phyloP scores from a whole-genome alignment of 2,888 invertebrate species.

The Ditylenchus weischeri region DNA sequence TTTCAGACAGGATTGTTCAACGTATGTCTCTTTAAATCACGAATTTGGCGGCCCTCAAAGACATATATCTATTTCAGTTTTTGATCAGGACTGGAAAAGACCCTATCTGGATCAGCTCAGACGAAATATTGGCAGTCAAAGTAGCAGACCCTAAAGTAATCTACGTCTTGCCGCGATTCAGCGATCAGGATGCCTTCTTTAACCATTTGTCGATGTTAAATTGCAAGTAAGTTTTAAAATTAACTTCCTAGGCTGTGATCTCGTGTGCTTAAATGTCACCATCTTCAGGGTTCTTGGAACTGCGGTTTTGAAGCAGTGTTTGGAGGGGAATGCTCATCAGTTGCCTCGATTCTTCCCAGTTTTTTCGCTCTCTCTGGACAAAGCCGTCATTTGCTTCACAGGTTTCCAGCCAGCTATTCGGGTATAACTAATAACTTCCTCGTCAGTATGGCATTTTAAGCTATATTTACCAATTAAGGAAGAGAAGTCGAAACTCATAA shows the following conservation, averaged over 20 bases:
- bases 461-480: constrained; percentile 1
- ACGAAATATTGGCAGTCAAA: background rate
- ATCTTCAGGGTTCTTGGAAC: background rate
- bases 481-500: background rate
- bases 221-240: constrained; percentile 6
- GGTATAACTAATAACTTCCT: background rate
- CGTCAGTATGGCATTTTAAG: background rate
- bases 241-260: background rate
- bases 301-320: background rate
- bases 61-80: too few relatives aligned
- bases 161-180: constrained; percentile 5
- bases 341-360: background rate
- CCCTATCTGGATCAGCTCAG: background rate
- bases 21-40: too few relatives aligned
- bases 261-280: background rate
- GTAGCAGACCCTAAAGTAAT: background rate
- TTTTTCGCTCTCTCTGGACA: background rate
- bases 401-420: background rate
- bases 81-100: too few relatives aligned
- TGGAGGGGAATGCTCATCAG: too few relatives aligned
- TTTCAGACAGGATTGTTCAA: too few relatives aligned
- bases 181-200: background rate
- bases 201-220: background rate
- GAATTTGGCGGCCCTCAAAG: too few relatives aligned
- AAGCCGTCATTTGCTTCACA: constrained; percentile 3